phyloP scores from a whole-genome alignment of 2,888 invertebrate genomes.

The Helleia helle region DNA sequence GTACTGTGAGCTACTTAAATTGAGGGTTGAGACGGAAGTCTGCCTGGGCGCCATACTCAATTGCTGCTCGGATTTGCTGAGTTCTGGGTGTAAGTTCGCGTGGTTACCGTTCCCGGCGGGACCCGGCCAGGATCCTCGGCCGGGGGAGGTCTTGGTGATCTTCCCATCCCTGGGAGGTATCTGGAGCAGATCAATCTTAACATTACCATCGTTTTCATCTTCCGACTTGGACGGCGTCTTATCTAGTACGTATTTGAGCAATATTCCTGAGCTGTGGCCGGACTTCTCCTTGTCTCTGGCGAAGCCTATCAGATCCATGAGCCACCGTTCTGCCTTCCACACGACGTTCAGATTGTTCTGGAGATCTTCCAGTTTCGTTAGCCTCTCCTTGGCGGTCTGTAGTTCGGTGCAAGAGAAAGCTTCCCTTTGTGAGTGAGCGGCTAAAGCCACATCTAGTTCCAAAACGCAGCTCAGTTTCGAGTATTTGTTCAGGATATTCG shows the following conservation, averaged over 20 bases:
- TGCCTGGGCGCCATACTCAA: constrained; percentile 71
- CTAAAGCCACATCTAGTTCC: constrained; percentile 92
- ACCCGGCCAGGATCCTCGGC: constrained; percentile 90
- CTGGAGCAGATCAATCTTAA: constrained; percentile 73
- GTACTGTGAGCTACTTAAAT: constrained; percentile 71
- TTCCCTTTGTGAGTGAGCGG: constrained; percentile 94
- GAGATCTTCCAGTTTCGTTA: constrained; percentile 86
- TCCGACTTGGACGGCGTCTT: constrained; percentile 38
- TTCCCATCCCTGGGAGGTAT: constrained; percentile 82
- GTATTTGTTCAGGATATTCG: constrained; percentile 91
- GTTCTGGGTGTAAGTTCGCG: constrained; percentile 76
- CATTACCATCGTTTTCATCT: constrained; percentile 45
- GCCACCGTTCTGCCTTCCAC: constrained; percentile 97
- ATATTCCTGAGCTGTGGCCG: constrained; percentile 57
- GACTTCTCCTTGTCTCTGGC: constrained; percentile 83
- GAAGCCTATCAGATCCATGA: constrained; percentile 95
- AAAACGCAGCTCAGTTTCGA: constrained; percentile 93
- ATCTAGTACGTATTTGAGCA: constrained; percentile 56
- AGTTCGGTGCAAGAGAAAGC: constrained; percentile 94
- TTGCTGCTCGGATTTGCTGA: constrained; percentile 90
- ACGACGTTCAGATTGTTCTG: constrained; percentile 89
- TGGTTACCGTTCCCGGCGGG: constrained; percentile 76
- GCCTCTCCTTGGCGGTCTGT: constrained; percentile 87
- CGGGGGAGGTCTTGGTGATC: constrained; percentile 82
- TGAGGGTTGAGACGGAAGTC: constrained; percentile 62